phyloP scores from a whole-genome alignment of 2,888 invertebrate genomes.

The Euproctis similis region DNA sequence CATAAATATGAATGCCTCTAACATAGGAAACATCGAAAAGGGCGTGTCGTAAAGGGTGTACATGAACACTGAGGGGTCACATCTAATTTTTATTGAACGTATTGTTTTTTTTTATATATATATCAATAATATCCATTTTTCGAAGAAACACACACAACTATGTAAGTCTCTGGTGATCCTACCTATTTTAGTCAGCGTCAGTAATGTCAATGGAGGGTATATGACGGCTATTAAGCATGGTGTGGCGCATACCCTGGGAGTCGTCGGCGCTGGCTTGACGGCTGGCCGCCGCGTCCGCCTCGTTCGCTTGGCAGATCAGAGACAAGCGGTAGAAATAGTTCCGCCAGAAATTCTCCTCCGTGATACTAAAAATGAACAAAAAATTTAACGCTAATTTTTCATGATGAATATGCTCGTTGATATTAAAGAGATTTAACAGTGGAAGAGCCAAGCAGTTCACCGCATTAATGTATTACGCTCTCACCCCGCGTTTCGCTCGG shows the following conservation, averaged over 20 bases:
- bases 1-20: too few relatives aligned
- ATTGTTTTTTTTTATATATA: neutral
- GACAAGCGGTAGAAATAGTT: constrained; percentile 99
- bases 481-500: too few relatives aligned
- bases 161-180: constrained; percentile 1
- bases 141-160: neutral
- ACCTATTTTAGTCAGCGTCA: constrained; percentile 11
- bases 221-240: constrained; percentile 7
- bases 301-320: constrained; percentile 97
- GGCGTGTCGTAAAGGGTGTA: too few relatives aligned
- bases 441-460: too few relatives aligned
- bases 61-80: neutral
- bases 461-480: too few relatives aligned
- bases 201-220: constrained; percentile 8
- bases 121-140: neutral
- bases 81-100: neutral
- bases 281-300: constrained; percentile 79
- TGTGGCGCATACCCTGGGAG: constrained; percentile 67
- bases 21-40: too few relatives aligned
- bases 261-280: constrained; percentile 71
- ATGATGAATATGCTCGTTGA: too few relatives aligned
- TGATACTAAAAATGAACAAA: too few relatives aligned
- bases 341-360: constrained; percentile 99
- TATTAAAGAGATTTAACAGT: too few relatives aligned
- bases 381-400: too few relatives aligned